Base-by-base conservation (phyloP, 2,797 vertebrate genomes). In the Pelodytes ibericus region DNA sequence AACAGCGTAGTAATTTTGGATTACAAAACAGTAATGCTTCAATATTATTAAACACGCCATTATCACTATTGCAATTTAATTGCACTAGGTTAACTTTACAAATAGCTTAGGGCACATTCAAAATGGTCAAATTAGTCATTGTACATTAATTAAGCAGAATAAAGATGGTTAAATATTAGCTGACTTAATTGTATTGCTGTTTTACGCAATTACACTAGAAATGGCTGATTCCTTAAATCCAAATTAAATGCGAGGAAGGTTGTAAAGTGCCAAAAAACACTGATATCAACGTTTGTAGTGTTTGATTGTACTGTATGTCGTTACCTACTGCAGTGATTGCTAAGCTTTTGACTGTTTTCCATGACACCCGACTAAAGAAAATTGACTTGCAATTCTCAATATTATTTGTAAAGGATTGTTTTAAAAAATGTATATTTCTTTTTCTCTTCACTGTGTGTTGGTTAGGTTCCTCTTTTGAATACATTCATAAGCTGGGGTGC, bases 41-140 rank as follows among this genome's bases (percentile, higher is more conserved):
- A 79, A 73, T 73, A 73, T 79, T 79, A 73, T 79, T 73, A 79
- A 79, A 72, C 63, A 69, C 8, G 31, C 57, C 64, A 79, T 79
- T 79, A 79, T 79, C 71, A 73, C 70, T 73, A 79, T 79, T 61
- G 70, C 76, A 68, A 73, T 79, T 73, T 79, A 79, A 79, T 79
- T 79, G 63, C 76, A 68, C 47, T 73, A 73, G 70, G 63, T 79
- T 78, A 73, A 79, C 76, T 73, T 69, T 63, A 61, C 70, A 79
- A 73, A 79, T 79, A 72, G 76, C 76, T 73, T 25, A 41, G 69
- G 76, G 76, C 76, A 56, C 44, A 61, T 53, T 44, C 63, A 69
- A 51, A 73, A 73, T 68, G 51, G 76, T 72, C 76, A 79, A 79
- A 79, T 79, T 79, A 79, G 76, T 73, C 76, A 79, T 79, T 79